Conservation (phyloP, 1,140 invertebrate genomes). For the Vanessa atalanta region DNA sequence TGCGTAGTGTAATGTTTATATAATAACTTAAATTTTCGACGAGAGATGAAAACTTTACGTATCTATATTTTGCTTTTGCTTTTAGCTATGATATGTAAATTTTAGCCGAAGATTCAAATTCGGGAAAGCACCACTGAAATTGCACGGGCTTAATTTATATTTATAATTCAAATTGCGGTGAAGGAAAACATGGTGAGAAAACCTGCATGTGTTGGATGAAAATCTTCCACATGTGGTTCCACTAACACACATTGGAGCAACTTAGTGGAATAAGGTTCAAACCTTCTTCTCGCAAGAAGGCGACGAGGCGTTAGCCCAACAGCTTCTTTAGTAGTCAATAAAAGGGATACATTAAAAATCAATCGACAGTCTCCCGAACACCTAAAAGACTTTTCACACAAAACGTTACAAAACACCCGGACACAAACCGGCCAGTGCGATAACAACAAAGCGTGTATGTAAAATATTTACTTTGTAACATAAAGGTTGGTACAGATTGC, state of each 20-base stretch:
- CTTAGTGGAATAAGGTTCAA: no score
- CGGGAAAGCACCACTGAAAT: neutral
- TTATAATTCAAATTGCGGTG: neutral
- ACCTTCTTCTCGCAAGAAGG: neutral
- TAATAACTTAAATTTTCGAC: no score
- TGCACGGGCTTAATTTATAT: neutral
- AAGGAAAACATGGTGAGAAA: neutral
- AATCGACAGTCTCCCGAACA: neutral
- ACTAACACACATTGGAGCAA: no score
- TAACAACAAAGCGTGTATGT: conserved; percentile 38
- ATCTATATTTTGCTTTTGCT: no score
- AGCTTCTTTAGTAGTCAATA: no score
- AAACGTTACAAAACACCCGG: conserved; percentile 21
- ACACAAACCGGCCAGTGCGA: conserved; percentile 33
- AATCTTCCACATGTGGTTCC: no score
- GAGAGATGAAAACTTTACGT: no score
- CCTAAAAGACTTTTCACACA: neutral
- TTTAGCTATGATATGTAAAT: no score
- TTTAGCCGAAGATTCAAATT: no score
- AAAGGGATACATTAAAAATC: no score
- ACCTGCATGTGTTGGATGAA: neutral
- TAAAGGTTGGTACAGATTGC: conserved; percentile 29
- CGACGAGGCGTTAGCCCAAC: neutral
- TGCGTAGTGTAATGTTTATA: no score
- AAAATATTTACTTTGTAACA: conserved; percentile 35